Evolutionary conservation across 2,797 vertebrate genomes (phyloP), one percentile per base, ranked within the genome.

Genomic region (Chaetodon trifasciatus): DNA sequence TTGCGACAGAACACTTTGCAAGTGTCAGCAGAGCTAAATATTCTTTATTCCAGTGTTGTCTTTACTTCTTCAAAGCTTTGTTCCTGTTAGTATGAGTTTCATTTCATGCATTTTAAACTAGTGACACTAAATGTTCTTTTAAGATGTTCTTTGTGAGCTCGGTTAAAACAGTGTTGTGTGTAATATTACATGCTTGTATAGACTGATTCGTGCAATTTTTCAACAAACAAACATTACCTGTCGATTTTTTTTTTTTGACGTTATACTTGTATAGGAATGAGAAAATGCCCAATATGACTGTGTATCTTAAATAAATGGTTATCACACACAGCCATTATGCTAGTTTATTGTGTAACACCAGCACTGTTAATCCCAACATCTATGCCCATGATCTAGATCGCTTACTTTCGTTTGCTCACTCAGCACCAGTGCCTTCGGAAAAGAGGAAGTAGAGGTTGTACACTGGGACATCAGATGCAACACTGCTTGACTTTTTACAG

Each of bases 21-120:
- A 37, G 47, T 78, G 58, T 78, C 71, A 60, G 61, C 56, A 71
- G 24, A 53, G 13, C 28, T 12, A 42, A 62, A 64, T 49, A 64
- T 55, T 68, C 11, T 67, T 9, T 57, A 63, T 44, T 52, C 23
- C 8, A 19, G n/a, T 58, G 15, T 61, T 60, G 6, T 49, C 10
- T 50, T 73, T 10, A 23, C n/a, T 70, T 70, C 28, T 78, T 66
- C 13, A 32, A 9, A 64, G 42, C 37, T 56, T 66, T 57, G 12
- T 32, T 42, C 37, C 23, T 42, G 1, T 40, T n/a, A 28, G 56
- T 63, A 19, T 7, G 52, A 40, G 6, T 53, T 77, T 78, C 6
- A 57, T 56, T 42, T 40, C 17, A 49, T 37, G 24, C 19, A 32
- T 72, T 74, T 72, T 44, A 47, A 74, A 40, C 4, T 6, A 21